Evolutionary conservation across 2,113 vertebrate species (phyloP), one percentile per base, ranked within the genome.

Genomic region (Amazona vittata): DNA sequence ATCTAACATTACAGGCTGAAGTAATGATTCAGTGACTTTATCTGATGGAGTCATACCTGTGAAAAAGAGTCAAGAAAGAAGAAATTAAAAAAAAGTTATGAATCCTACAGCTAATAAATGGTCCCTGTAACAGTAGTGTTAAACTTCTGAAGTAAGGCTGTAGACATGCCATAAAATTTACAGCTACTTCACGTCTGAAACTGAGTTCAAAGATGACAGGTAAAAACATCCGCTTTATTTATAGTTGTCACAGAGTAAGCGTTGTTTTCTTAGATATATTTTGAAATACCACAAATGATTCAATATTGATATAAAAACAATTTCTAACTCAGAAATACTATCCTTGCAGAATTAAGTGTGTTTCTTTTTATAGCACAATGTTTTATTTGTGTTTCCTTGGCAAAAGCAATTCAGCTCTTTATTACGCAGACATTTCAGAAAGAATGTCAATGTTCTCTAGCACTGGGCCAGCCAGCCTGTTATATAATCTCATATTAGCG

Each of bases 11-110:
- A 95, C 0, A 53, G 96, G 89, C 14, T 94, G 97, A 65, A 85
- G 91, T 46, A 97, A 57, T 12, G 97, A 94, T 41, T 97, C 95
- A 53, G 80, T 90, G 11, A 90, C 84, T 85, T 92, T 97, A 65
- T 96, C 96, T 80, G 97, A 97, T 68, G 98, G 95, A 79, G 97
- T 98, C 97, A 98, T 98, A 77, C 98, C 98, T 99, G 47, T 22
- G 69, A 85, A 86, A 49, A 93, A 69, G 43, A 67, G 31, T 65
- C 37, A 96, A 91, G 73, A 29, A 59, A 21, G 82, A 83, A 92
- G 39, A 39, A 39, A 24, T 49, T 52, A 9, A 15, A 35, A 6
- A 52, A 20, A 55, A n/a, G 22, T 44, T 37, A 84, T 31, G 76
- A 53, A 96, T 39, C 49, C 24, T 53, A 31, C 1, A 81, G 9